Conservation (phyloP, 1,140 invertebrate species). For the Saxidomus purpurata region DNA sequence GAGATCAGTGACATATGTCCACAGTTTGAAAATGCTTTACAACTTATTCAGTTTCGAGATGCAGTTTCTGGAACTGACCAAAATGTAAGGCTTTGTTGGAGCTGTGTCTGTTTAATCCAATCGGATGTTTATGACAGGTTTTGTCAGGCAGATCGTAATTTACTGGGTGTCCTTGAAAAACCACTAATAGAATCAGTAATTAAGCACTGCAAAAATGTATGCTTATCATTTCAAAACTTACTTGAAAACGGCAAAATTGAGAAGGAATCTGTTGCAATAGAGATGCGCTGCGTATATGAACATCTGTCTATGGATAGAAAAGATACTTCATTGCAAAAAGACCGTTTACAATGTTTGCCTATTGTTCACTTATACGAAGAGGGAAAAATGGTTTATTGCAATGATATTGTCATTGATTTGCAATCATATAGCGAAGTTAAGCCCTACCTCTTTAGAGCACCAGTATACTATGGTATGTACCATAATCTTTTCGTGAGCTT, state of each 20-base stretch:
- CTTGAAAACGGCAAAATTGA: background rate
- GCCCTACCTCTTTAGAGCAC: slow-evolving; percentile 71
- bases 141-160: too few relatives aligned
- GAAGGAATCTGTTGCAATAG: background rate
- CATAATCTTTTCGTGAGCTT: slow-evolving; percentile 72
- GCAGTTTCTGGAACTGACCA: background rate
- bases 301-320: background rate
- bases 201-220: slow-evolving; percentile 17
- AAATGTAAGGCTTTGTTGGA: background rate
- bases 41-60: background rate
- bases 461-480: slow-evolving; percentile 71
- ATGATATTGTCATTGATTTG: slow-evolving; percentile 70
- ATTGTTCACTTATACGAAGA: slow-evolving; percentile 57
- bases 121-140: background rate
- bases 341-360: background rate
- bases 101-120: background rate
- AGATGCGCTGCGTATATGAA: background rate
- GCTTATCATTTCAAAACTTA: background rate
- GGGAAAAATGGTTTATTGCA: slow-evolving; percentile 66
- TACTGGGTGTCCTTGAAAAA: background rate
- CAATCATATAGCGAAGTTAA: slow-evolving; percentile 66
- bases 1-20: background rate
- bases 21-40: background rate
- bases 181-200: background rate
- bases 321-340: background rate